These are phyloP conservation scores for Zaprionus kolodkinae DNA, from an alignment of 1,140 invertebrate species.

Conservation along the genomic window DNA sequence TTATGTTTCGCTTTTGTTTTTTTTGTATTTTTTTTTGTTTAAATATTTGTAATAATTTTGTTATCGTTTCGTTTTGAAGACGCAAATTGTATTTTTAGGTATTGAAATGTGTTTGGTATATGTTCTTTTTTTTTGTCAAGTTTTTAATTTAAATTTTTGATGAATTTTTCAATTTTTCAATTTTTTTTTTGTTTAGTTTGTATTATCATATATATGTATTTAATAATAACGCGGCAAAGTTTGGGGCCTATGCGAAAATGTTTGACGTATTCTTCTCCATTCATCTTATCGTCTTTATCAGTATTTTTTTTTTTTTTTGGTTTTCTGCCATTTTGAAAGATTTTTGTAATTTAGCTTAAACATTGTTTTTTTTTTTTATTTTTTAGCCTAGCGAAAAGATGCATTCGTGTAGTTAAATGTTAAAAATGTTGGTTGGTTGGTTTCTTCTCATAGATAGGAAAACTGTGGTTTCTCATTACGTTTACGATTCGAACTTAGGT, in stretches of 20 bases:
- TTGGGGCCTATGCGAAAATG: constrained; percentile 68
- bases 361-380: too few species aligned
- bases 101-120: constrained; percentile 73
- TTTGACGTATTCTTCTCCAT: constrained; percentile 35
- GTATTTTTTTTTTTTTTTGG: constrained; percentile 43
- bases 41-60: constrained; percentile 36
- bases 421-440: constrained; percentile 48
- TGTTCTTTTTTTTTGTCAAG: constrained; percentile 44
- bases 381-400: constrained; percentile 49
- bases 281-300: constrained; percentile 14
- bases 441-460: constrained; percentile 47
- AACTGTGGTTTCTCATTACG: constrained; percentile 40
- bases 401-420: constrained; percentile 37
- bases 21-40: constrained; percentile 28
- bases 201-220: constrained; percentile 36
- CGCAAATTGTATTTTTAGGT: constrained; percentile 61
- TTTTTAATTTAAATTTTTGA: constrained; percentile 36
- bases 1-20: constrained; percentile 41
- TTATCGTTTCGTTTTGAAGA: constrained; percentile 51
- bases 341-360: constrained; percentile 42
- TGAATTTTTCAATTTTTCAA: constrained; percentile 28
- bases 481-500: constrained; percentile 67
- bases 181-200: constrained; percentile 28
- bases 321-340: constrained; percentile 36
- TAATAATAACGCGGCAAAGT: constrained; percentile 76